Evolutionary conservation across 2,888 invertebrate species (phyloP).

Genomic region (Latrodectus elegans): DNA sequence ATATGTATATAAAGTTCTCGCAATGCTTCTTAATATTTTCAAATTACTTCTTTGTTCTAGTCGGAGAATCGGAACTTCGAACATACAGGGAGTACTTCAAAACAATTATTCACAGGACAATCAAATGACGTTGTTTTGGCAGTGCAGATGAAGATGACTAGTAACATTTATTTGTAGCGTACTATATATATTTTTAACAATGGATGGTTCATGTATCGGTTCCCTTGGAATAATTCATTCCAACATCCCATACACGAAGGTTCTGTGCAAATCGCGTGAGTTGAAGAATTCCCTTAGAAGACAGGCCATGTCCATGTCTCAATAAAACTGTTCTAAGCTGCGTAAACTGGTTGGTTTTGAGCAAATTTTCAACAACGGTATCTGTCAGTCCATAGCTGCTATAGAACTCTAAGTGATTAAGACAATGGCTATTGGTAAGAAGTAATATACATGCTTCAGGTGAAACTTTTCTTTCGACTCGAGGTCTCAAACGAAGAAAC

Average conservation of each 20-base stretch:
- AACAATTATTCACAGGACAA: too few species aligned
- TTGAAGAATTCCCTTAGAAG: conserved; percentile 56
- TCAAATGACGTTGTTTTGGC: conserved; percentile 20
- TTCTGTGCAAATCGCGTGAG: conserved; percentile 50
- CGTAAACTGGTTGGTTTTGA: conserved; percentile 64
- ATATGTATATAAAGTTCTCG: too few species aligned
- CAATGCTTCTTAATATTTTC: too few species aligned
- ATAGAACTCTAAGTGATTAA: conserved; percentile 71
- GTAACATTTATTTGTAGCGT: background rate
- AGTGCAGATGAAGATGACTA: conserved; percentile 41
- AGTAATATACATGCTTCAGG: conserved; percentile 69
- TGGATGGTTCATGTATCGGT: conserved; percentile 16
- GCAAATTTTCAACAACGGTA: conserved; percentile 54
- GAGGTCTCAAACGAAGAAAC: conserved; percentile 70
- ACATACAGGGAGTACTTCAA: too few species aligned
- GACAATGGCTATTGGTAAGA: conserved; percentile 65
- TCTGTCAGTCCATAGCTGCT: conserved; percentile 71
- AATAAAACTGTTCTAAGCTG: conserved; percentile 67
- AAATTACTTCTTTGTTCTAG: too few species aligned
- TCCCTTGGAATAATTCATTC: conserved; percentile 56
- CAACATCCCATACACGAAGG: conserved; percentile 62
- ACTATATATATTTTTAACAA: background rate
- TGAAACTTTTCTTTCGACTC: conserved; percentile 68
- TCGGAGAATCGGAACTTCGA: too few species aligned
- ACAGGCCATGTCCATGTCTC: conserved; percentile 70